These are phyloP conservation scores for Diploscapter pachys DNA, from an alignment of 1,140 invertebrate species.

Conservation along the genomic window DNA sequence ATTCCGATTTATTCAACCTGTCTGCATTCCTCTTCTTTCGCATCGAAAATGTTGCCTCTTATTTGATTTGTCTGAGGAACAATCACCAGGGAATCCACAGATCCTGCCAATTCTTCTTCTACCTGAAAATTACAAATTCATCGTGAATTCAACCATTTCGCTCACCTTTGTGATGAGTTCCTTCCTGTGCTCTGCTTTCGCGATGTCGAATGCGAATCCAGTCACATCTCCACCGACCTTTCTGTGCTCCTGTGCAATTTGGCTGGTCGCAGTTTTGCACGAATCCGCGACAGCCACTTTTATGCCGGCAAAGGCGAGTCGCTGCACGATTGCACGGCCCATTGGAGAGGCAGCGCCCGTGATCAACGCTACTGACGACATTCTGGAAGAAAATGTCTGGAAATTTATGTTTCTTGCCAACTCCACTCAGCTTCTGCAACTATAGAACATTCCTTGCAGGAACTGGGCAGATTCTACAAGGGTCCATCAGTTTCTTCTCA, in stretches of 20 bases:
- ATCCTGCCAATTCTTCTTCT: conserved; percentile 12
- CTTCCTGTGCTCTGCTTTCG: conserved; percentile 15
- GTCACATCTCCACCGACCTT: conserved; percentile 29
- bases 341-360: conserved; percentile 8
- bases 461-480: too few relatives aligned
- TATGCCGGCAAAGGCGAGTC: conserved; percentile 26
- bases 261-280: conserved; percentile 6
- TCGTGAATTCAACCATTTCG: background rate
- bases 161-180: conserved; percentile 15
- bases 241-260: conserved; percentile 22
- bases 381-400: too few relatives aligned
- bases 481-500: too few relatives aligned
- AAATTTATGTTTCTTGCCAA: background rate
- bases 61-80: conserved; percentile 23
- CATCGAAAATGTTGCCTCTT: conserved; percentile 22
- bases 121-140: background rate
- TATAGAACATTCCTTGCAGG: too few relatives aligned
- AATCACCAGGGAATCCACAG: conserved; percentile 15
- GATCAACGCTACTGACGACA: background rate
- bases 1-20: conserved; percentile 5
- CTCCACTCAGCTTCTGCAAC: too few relatives aligned
- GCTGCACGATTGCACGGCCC: conserved; percentile 19
- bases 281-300: conserved; percentile 20
- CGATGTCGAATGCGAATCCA: conserved; percentile 16
- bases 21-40: conserved; percentile 5